phyloP scores from a whole-genome alignment of 2,113 vertebrate genomes.

The Colinus virginianus region DNA sequence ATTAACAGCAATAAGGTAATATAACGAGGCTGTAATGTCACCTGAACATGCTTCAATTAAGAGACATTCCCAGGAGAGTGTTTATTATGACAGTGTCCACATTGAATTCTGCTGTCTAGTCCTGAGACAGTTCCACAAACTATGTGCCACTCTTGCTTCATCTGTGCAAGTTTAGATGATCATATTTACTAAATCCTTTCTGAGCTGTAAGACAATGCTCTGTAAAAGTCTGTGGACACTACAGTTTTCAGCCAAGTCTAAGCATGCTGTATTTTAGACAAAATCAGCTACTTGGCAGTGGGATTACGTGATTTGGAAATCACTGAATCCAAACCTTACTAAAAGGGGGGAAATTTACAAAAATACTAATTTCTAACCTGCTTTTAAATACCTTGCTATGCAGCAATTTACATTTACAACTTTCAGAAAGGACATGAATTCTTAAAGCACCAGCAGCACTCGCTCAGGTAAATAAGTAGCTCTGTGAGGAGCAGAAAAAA shows the following conservation, averaged over 20 bases:
- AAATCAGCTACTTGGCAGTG: neutral
- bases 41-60: neutral
- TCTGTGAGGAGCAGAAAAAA: neutral
- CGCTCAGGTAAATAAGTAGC: neutral
- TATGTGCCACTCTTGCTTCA: neutral
- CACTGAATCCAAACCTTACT: neutral
- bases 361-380: neutral
- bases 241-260: neutral
- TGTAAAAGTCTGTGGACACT: neutral
- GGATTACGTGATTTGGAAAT: neutral
- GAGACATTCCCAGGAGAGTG: neutral
- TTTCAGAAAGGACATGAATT: neutral
- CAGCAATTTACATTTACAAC: neutral
- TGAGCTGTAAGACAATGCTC: neutral
- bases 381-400: neutral
- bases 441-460: neutral
- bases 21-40: neutral
- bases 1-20: conserved; percentile 84
- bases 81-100: neutral
- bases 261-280: neutral
- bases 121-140: neutral
- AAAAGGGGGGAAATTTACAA: neutral
- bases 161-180: neutral
- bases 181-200: neutral
- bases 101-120: neutral